These are phyloP conservation scores for Hydropotes inermis DNA, from an alignment of 2,113 vertebrate species.

Conservation along the genomic window DNA sequence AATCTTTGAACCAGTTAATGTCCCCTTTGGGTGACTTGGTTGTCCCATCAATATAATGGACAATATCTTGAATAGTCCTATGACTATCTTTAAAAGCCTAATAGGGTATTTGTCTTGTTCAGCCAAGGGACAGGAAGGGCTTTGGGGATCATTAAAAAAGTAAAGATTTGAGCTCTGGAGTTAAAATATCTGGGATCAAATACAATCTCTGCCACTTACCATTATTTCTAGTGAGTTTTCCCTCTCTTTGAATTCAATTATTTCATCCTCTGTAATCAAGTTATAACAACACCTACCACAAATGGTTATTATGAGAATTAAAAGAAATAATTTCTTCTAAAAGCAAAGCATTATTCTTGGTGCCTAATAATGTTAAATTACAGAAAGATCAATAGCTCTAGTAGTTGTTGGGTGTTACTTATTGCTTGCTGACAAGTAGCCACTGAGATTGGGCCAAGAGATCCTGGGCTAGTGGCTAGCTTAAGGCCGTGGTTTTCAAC, in stretches of 20 bases:
- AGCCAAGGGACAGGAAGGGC: not conserved
- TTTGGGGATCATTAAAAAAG: not conserved
- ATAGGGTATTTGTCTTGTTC: not conserved
- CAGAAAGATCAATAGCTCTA: not conserved
- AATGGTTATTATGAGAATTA: not conserved
- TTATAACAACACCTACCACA: not conserved
- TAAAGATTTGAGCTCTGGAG: not conserved
- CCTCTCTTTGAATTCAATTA: not conserved
- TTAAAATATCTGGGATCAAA: slow-evolving; percentile 13
- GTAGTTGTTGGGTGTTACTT: not conserved
- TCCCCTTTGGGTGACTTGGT: not conserved
- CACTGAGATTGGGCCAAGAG: not conserved
- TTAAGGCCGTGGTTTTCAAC: not conserved
- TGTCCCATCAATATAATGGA: slow-evolving; percentile 12
- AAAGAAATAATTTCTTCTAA: not conserved
- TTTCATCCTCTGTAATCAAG: not conserved
- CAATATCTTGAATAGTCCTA: not conserved
- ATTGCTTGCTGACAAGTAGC: not conserved
- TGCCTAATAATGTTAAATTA: not conserved
- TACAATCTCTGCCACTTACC: not conserved
- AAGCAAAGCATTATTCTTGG: not conserved
- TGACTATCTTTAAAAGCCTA: not conserved
- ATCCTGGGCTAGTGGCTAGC: not conserved
- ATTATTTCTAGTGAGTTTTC: not conserved
- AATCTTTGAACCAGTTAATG: slow-evolving; percentile 2